phyloP scores from a whole-genome alignment of 2,888 invertebrate species.

The Neocrepidodera transversa region DNA sequence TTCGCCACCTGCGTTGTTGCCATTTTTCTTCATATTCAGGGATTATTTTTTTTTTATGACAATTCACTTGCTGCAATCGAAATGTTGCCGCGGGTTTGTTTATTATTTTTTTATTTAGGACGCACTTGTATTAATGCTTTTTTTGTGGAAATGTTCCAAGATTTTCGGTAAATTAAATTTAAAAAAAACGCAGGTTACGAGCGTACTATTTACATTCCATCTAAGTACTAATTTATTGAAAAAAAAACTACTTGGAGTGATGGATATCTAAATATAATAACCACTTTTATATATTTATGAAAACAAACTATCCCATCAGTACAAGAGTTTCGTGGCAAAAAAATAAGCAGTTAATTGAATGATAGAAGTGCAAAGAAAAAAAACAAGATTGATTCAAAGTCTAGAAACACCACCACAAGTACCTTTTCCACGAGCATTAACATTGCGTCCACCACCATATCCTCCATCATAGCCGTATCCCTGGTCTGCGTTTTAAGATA shows the following conservation, averaged over 20 bases:
- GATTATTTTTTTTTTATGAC: constrained; percentile 34
- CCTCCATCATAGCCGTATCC: constrained; percentile 90
- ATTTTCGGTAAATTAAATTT: not conserved
- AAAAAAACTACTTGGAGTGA: constrained; percentile 10
- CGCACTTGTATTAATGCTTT: constrained; percentile 34
- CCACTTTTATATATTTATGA: no score
- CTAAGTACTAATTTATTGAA: constrained; percentile 1
- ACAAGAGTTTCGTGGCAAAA: constrained; percentile 7
- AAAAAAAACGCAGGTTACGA: constrained; percentile 45
- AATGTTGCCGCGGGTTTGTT: constrained; percentile 21
- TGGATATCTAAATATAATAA: not conserved
- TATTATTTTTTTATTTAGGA: constrained; percentile 22
- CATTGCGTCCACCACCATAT: constrained; percentile 84
- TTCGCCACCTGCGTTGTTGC: constrained; percentile 51
- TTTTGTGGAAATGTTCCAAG: constrained; percentile 34
- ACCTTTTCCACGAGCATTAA: constrained; percentile 89
- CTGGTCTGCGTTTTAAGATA: constrained; percentile 71
- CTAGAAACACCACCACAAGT: constrained; percentile 56
- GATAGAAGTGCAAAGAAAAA: constrained; percentile 15
- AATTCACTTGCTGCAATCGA: constrained; percentile 31
- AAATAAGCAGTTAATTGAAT: not conserved
- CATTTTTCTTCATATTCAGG: constrained; percentile 34
- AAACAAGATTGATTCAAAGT: constrained; percentile 26
- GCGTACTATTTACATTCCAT: constrained; percentile 17
- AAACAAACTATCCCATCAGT: constrained; percentile 3